A percentile compares a stretch with the other conserved stretches of the same genome.
These are phyloP conservation scores for Poecilia velifera DNA, from an alignment of 2,797 vertebrate species.

Conservation along the genomic window DNA sequence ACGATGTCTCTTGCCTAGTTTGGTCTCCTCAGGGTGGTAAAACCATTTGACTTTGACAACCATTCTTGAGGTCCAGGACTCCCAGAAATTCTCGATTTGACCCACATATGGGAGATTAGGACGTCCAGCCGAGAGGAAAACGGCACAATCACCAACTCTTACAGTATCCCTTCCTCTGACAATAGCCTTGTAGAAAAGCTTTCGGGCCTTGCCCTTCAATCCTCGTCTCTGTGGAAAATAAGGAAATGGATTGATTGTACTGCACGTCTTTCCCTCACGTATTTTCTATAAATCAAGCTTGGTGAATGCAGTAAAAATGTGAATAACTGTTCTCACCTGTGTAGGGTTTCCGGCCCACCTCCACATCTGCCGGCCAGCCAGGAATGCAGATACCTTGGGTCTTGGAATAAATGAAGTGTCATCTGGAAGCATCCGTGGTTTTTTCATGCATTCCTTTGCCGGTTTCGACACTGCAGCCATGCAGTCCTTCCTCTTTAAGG, in stretches of 20 bases:
- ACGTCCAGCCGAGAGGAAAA: constrained; percentile 94
- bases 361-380: constrained; percentile 92
- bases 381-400: constrained; percentile 90
- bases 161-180: constrained; percentile 93
- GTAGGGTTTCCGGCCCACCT: constrained; percentile 98
- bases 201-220: constrained; percentile 94
- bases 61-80: constrained; percentile 98
- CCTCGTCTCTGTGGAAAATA: constrained; percentile 86
- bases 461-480: constrained; percentile 86
- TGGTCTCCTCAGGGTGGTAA: constrained; percentile 98
- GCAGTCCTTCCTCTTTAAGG: constrained; percentile 79
- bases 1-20: constrained; percentile 91
- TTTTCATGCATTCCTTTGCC: constrained; percentile 91
- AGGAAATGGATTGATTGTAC: neutral
- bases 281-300: constrained; percentile 3
- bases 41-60: constrained; percentile 99
- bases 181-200: constrained; percentile 98
- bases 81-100: constrained; percentile 98
- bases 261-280: constrained; percentile 1
- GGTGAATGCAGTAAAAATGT: neutral
- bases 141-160: constrained; percentile 93
- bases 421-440: constrained; percentile 88
- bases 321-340: constrained; percentile 82
- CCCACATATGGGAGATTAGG: constrained; percentile 96
- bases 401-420: constrained; percentile 82